These are phyloP conservation scores for Cavia aperea DNA, from an alignment of 2,113 vertebrate genomes.

Conservation along the genomic window DNA sequence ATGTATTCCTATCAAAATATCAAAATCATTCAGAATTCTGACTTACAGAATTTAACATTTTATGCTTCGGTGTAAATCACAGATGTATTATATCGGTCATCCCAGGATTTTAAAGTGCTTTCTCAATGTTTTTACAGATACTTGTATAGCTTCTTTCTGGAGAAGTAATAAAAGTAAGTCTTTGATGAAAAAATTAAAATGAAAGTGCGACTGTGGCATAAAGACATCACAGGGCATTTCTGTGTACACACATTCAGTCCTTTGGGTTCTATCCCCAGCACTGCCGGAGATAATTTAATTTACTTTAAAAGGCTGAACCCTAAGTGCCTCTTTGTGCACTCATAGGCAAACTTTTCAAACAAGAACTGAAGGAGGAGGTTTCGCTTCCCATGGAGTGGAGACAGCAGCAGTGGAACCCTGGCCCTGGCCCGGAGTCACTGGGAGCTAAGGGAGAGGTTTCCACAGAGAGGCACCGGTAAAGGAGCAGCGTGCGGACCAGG, in stretches of 20 bases:
- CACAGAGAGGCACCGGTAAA: background rate
- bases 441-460: conserved; percentile 23
- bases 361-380: background rate
- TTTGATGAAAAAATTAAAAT: background rate
- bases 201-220: background rate
- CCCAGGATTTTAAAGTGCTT: no score
- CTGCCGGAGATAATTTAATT: background rate
- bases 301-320: background rate
- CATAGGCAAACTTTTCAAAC: background rate
- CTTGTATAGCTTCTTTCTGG: conserved; percentile 13
- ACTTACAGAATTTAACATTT: no score
- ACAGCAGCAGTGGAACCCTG: background rate
- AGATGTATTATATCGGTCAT: background rate
- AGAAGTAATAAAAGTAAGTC: background rate
- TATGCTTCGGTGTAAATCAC: conserved; percentile 31
- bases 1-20: background rate
- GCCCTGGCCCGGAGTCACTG: background rate
- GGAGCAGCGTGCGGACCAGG: no score
- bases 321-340: background rate
- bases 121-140: background rate
- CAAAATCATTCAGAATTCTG: no score
- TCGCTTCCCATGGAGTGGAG: background rate
- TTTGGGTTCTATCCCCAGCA: background rate
- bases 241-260: background rate
- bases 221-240: background rate